These are phyloP conservation scores for Mesoclemmys tuberculata DNA, from an alignment of 2,113 vertebrate genomes.

Conservation along the genomic window DNA sequence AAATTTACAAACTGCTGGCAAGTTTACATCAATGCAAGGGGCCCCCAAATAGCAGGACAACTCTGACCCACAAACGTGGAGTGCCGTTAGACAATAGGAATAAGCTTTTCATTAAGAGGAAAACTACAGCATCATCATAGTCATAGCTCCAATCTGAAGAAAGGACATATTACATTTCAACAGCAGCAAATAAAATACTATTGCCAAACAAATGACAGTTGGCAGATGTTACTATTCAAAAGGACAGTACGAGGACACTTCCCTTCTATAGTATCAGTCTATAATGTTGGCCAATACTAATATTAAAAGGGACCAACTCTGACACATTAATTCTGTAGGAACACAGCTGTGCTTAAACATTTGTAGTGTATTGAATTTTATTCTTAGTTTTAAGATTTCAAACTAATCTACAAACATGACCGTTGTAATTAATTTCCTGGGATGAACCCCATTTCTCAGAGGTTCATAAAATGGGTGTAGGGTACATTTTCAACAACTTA, in stretches of 20 bases:
- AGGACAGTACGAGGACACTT: neutral
- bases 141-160: neutral
- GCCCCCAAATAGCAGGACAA: constrained; percentile 58
- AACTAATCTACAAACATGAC: neutral
- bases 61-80: constrained; percentile 45
- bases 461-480: neutral
- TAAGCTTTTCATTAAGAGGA: neutral
- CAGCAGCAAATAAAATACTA: neutral
- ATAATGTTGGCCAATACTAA: neutral
- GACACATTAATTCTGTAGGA: neutral
- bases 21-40: constrained; percentile 37
- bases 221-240: too few relatives aligned
- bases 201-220: neutral
- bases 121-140: neutral
- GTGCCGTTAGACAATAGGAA: constrained; percentile 44
- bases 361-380: neutral
- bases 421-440: neutral
- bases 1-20: constrained; percentile 63
- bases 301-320: neutral
- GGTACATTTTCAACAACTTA: neutral
- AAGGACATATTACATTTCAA: neutral
- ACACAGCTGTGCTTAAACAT: neutral
- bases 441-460: neutral
- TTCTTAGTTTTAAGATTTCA: neutral
- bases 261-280: neutral